Evolutionary conservation across 2,113 vertebrate species (phyloP).

Genomic region (Alouatta palliata): DNA sequence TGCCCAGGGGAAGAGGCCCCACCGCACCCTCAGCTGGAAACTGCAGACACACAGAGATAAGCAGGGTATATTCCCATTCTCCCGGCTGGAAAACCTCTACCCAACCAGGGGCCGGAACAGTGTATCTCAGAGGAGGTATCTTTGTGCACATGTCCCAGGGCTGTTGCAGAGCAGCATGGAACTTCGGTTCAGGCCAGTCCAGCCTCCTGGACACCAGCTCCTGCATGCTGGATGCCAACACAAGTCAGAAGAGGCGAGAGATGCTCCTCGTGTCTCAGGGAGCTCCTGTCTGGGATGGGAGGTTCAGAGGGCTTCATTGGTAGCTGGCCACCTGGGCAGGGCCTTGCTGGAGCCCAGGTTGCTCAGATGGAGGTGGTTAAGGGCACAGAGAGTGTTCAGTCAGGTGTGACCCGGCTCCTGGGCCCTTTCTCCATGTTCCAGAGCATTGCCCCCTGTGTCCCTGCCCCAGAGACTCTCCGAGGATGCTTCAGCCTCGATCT

Average conservation of each 20-base stretch:
- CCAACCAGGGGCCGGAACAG: neutral
- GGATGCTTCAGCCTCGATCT: neutral
- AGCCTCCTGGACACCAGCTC: neutral
- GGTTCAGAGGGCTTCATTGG: neutral
- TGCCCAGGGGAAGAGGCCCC: neutral
- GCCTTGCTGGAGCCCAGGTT: neutral
- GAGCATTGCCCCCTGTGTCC: accelerated
- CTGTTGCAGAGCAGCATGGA: neutral
- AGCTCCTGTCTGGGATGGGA: too few relatives aligned
- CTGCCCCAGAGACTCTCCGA: neutral
- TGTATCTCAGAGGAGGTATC: neutral
- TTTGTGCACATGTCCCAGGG: neutral
- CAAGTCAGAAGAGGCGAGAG: neutral
- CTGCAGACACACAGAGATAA: neutral
- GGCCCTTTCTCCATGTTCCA: too few relatives aligned
- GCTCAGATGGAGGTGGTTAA: neutral
- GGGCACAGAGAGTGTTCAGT: neutral
- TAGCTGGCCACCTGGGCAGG: neutral
- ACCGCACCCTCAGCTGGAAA: neutral
- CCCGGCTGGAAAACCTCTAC: neutral
- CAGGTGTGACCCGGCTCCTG: neutral
- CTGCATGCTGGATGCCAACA: neutral
- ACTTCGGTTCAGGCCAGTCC: neutral
- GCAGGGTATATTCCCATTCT: neutral
- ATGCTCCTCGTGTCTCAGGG: neutral